Conservation (phyloP, 2,888 invertebrate genomes). For the Temnothorax ravouxi region DNA sequence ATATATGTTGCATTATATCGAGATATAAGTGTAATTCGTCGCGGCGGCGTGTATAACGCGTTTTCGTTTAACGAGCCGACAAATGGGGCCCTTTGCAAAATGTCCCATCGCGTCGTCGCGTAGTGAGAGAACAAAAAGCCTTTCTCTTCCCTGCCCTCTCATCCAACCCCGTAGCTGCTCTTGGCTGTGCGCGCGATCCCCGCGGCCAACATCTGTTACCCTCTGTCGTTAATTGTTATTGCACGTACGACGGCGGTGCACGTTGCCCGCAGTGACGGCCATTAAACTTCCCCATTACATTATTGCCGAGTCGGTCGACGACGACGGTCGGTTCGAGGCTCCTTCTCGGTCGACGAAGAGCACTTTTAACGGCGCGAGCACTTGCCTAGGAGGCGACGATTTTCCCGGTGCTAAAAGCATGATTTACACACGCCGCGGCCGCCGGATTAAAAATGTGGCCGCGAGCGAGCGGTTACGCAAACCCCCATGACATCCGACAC, state of each 20-base stretch:
- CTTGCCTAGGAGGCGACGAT: slow-evolving; percentile 11
- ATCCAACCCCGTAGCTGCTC: not conserved
- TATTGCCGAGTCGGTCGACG: slow-evolving; percentile 42
- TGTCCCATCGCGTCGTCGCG: slow-evolving; percentile 34
- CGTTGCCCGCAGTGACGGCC: slow-evolving; percentile 51
- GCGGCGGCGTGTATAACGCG: slow-evolving; percentile 40
- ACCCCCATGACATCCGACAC: not conserved
- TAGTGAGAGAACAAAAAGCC: slow-evolving; percentile 62
- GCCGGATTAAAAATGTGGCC: slow-evolving; percentile 23
- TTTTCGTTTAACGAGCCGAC: slow-evolving; percentile 60
- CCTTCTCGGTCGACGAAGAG: slow-evolving; percentile 12
- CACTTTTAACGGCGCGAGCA: slow-evolving; percentile 37
- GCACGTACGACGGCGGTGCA: slow-evolving; percentile 41
- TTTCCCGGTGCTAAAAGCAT: slow-evolving; percentile 22
- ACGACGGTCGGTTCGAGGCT: slow-evolving; percentile 1
- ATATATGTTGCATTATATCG: slow-evolving; percentile 27
- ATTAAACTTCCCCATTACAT: slow-evolving; percentile 60
- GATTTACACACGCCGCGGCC: slow-evolving; percentile 13
- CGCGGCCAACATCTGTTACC: slow-evolving; percentile 65
- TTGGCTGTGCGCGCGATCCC: slow-evolving; percentile 10
- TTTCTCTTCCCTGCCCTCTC: not conserved
- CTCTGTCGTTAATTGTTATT: slow-evolving; percentile 68
- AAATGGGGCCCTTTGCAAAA: slow-evolving; percentile 57
- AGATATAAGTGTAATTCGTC: slow-evolving; percentile 16
- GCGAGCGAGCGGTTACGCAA: slow-evolving; percentile 18